phyloP scores from a whole-genome alignment of 2,888 invertebrate species.

The Drosophila mayaguana region DNA sequence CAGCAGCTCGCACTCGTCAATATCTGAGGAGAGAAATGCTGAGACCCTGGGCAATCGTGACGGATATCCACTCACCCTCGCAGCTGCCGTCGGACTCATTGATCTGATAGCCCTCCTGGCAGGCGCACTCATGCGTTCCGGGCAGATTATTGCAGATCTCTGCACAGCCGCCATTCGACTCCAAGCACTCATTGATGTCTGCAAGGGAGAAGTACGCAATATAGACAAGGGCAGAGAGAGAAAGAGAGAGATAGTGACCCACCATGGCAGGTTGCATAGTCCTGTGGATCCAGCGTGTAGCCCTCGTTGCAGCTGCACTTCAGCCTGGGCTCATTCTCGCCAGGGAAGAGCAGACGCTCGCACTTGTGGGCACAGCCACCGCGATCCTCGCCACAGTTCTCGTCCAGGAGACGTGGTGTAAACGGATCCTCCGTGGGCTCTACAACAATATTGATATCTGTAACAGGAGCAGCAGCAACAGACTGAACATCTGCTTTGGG shows the following conservation, averaged over 20 bases:
- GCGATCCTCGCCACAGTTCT: conserved; percentile 84
- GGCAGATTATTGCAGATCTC: conserved; percentile 87
- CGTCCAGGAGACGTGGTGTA: conserved; percentile 77
- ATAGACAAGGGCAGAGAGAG: not conserved
- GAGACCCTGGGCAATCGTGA: not conserved
- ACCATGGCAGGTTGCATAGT: conserved; percentile 84
- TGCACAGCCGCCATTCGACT: conserved; percentile 86
- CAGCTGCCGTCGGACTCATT: conserved; percentile 85
- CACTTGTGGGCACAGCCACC: conserved; percentile 86
- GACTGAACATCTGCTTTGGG: not conserved
- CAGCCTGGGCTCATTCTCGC: conserved; percentile 82
- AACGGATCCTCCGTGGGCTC: conserved; percentile 77
- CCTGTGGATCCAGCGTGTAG: conserved; percentile 85
- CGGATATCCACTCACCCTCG: conserved; percentile 85
- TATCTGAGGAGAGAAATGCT: conserved; percentile 84
- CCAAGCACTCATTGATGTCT: conserved; percentile 87
- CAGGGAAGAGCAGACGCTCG: conserved; percentile 82
- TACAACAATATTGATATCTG: conserved; percentile 65
- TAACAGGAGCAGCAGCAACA: conserved; percentile 18
- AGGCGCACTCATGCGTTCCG: conserved; percentile 87
- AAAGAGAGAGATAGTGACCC: conserved; percentile 27
- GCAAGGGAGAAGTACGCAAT: not conserved
- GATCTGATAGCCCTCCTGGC: conserved; percentile 86
- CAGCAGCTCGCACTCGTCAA: conserved; percentile 88
- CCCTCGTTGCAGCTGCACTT: conserved; percentile 84